phyloP scores from a whole-genome alignment of 2,797 vertebrate species.

The Paguma larvata region DNA sequence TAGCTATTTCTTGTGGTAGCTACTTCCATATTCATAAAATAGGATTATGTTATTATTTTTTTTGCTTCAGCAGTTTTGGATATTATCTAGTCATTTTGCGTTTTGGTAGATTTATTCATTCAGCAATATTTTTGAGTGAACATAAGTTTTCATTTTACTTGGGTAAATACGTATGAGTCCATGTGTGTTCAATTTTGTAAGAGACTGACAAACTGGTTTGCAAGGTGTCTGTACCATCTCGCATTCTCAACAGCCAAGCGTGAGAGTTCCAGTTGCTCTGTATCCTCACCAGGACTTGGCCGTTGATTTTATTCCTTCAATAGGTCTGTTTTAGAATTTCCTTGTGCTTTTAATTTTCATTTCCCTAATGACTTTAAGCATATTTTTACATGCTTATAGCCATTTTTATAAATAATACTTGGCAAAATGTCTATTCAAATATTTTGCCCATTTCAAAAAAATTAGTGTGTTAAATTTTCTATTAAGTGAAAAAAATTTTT shows the following conservation, averaged over 20 bases:
- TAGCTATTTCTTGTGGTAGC: background rate
- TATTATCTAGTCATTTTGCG: background rate
- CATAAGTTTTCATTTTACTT: background rate
- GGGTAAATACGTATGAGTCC: background rate
- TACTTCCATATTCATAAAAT: background rate
- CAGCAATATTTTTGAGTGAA: background rate
- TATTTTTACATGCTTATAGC: background rate
- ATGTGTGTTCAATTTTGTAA: background rate
- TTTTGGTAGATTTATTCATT: background rate
- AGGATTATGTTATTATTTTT: background rate
- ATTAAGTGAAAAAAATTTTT: too few species aligned
- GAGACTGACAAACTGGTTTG: background rate
- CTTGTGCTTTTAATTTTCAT: background rate
- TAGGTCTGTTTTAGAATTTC: background rate
- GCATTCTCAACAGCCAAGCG: background rate
- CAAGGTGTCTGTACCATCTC: background rate
- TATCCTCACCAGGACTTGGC: background rate
- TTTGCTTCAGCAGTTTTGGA: background rate
- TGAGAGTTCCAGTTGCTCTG: background rate
- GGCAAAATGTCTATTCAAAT: slow-evolving; percentile 2
- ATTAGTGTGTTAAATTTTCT: too few species aligned
- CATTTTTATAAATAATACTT: slow-evolving; percentile 26
- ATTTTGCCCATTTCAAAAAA: background rate
- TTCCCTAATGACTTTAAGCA: background rate
- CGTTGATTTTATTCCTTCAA: background rate